Evolutionary conservation across 37 sponge, comb jelly and placozoan species (phyloP).

Genomic region (Crambe crambe): DNA sequence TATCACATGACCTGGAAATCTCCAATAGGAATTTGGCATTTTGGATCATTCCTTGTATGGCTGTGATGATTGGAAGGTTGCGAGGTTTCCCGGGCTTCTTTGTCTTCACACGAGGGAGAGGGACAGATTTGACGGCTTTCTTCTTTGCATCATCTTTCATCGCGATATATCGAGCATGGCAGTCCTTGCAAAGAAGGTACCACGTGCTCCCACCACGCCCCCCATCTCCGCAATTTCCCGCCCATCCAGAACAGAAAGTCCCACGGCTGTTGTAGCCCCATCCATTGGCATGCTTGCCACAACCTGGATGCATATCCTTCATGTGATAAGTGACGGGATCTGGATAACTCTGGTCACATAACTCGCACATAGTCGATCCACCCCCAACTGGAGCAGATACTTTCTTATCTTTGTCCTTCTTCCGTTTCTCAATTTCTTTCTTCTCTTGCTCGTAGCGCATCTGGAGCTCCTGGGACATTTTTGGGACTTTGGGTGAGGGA

Average conservation of each 20-base stretch:
- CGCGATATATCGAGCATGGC: slow-evolving; percentile 83
- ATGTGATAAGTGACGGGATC: slow-evolving; percentile 99
- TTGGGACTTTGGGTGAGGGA: slow-evolving; percentile 51
- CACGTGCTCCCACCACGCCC: slow-evolving; percentile 94
- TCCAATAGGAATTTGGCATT: slow-evolving; percentile 88
- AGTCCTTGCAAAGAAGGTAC: slow-evolving; percentile 96
- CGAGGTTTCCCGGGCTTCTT: slow-evolving; percentile 75
- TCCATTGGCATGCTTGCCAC: slow-evolving; percentile 89
- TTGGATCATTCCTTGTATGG: slow-evolving; percentile 74
- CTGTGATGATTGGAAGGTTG: slow-evolving; percentile 34
- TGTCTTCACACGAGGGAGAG: slow-evolving; percentile 46
- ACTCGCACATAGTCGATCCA: slow-evolving; percentile 82
- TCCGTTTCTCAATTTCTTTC: slow-evolving; percentile 65
- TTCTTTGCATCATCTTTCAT: slow-evolving; percentile 73
- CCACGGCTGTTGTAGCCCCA: slow-evolving; percentile 98
- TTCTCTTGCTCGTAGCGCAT: slow-evolving; percentile 66
- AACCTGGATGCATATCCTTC: slow-evolving; percentile 90
- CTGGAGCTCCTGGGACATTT: slow-evolving; percentile 56
- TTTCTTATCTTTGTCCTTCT: slow-evolving; percentile 71
- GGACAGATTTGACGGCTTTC: slow-evolving; percentile 40
- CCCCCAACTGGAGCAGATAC: slow-evolving; percentile 27
- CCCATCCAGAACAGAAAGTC: slow-evolving; percentile 94
- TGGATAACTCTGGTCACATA: slow-evolving; percentile 85
- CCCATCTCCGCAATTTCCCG: slow-evolving; percentile 98
- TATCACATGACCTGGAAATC: slow-evolving; percentile 35